These are phyloP conservation scores for Prunella himalayana DNA, from an alignment of 2,113 vertebrate genomes.

Conservation along the genomic window DNA sequence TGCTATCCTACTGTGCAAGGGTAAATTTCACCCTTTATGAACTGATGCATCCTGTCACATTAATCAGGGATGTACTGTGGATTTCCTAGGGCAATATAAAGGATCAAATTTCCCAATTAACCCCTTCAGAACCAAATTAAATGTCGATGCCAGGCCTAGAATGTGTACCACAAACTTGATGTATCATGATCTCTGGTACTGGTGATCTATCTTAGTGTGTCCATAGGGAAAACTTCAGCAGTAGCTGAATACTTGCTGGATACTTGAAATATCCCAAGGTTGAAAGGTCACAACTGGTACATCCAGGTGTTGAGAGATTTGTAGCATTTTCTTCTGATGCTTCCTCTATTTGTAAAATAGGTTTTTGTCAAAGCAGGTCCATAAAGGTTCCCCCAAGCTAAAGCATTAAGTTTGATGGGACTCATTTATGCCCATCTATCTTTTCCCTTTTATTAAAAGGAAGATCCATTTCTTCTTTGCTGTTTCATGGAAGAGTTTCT, in stretches of 20 bases:
- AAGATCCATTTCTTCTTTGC: not conserved
- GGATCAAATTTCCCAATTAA: slow-evolving; percentile 49
- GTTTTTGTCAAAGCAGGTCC: not conserved
- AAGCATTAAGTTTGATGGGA: not conserved
- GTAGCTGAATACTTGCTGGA: not conserved
- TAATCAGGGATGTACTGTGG: slow-evolving; percentile 26
- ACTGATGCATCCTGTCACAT: slow-evolving; percentile 59
- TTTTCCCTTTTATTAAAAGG: not conserved
- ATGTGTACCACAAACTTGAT: not conserved
- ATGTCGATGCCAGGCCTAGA: not conserved
- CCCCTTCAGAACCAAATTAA: not conserved
- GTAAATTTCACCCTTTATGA: slow-evolving; percentile 56
- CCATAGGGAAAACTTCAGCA: not conserved
- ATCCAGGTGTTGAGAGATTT: not conserved
- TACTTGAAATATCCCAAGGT: not conserved
- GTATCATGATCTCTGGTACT: not conserved
- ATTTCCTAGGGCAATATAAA: slow-evolving; percentile 43
- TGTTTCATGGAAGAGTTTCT: not conserved
- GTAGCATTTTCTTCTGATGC: not conserved
- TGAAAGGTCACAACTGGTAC: not conserved
- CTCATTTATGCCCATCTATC: not conserved
- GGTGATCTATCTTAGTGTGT: not conserved
- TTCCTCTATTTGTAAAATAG: not conserved
- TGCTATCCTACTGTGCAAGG: not conserved
- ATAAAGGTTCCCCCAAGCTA: not conserved